Evolutionary conservation across 2,113 vertebrate genomes (phyloP), one percentile per base, ranked within the genome.

Genomic region (Narcine bancroftii): DNA sequence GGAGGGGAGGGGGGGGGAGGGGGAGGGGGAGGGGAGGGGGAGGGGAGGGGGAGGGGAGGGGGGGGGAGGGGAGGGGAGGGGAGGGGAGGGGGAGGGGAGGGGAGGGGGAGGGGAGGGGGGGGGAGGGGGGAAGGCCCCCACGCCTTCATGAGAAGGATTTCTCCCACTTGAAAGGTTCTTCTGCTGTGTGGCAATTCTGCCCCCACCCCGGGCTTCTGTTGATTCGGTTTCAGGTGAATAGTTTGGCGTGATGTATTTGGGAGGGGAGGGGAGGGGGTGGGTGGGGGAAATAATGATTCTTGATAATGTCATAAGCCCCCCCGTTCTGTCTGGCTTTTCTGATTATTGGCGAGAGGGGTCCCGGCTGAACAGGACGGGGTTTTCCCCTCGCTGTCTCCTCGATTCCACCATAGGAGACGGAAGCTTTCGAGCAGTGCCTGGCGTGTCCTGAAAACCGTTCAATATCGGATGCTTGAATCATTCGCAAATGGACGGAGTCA

Each of bases 251-350:
- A n/a, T n/a, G n/a, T n/a, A n/a, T n/a, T n/a, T n/a, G n/a, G n/a
- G n/a, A n/a, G n/a, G n/a, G n/a, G n/a, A 91, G 89, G 26, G 69
- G 45, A 69, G 53, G n/a, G 33, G 39, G 60, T 36, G 39, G 60
- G 76, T 92, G 85, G 92, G 66, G 33, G 53, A 65, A 92, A 50
- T 79, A 92, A 65, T 71, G 92, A 92, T 66, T 69, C 76, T 92
- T 83, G 69, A 85, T 79, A 85, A 83, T 85, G 77, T 92, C 71
- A 69, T 85, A 83, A 85, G 77, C 39, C 47, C 77, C 69, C 65
- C 76, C 65, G 69, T 60, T 71, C 76, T 65, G 69, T 66, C 63
- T 66, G 75, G 92, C 92, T 66, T 92, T 79, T 42, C 63, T 92
- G 85, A 92, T 92, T 83, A 92, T 83, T 45, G 92, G 92, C 65